Evolutionary conservation across 1,140 invertebrate genomes (phyloP).

Genomic region (Drosophila neocordata): DNA sequence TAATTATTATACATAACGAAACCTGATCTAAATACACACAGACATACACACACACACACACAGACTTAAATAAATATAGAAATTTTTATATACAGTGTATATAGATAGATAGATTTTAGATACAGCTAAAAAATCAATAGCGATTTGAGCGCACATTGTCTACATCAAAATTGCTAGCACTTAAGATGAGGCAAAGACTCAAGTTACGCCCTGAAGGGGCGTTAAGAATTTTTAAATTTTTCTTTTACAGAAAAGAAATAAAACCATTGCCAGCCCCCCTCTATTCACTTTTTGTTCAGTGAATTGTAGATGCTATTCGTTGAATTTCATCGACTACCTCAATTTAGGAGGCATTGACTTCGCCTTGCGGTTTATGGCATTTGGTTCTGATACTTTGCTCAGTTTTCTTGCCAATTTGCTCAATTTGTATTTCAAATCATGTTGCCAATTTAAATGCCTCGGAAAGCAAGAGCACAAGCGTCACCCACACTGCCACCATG

Average conservation of each 20-base stretch:
- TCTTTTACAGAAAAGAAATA: too few relatives aligned
- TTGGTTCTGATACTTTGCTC: constrained; percentile 25
- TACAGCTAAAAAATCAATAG: constrained; percentile 12
- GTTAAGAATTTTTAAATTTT: constrained; percentile 24
- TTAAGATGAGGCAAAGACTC: constrained; percentile 11
- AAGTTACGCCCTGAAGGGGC: constrained; percentile 2
- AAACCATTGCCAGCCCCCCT: too few relatives aligned
- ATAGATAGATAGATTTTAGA: constrained; percentile 7
- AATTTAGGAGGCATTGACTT: constrained; percentile 28
- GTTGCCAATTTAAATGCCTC: constrained; percentile 58
- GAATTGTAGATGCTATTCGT: neutral
- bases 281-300: neutral
- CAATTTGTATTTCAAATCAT: constrained; percentile 65
- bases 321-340: constrained; percentile 30
- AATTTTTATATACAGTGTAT: neutral
- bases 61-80: too few relatives aligned
- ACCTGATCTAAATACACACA: constrained; percentile 39
- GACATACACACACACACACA: constrained; percentile 29
- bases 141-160: constrained; percentile 8
- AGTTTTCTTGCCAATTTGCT: constrained; percentile 60
- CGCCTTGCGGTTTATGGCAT: constrained; percentile 27
- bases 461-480: constrained; percentile 18
- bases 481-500: constrained; percentile 1
- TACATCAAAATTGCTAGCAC: constrained; percentile 15
- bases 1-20: constrained; percentile 48